Percentiles rank a stretch among this genome's conserved stretches.
phyloP scores from a whole-genome alignment of 2,797 vertebrate species.

The Scyliorhinus canicula region DNA sequence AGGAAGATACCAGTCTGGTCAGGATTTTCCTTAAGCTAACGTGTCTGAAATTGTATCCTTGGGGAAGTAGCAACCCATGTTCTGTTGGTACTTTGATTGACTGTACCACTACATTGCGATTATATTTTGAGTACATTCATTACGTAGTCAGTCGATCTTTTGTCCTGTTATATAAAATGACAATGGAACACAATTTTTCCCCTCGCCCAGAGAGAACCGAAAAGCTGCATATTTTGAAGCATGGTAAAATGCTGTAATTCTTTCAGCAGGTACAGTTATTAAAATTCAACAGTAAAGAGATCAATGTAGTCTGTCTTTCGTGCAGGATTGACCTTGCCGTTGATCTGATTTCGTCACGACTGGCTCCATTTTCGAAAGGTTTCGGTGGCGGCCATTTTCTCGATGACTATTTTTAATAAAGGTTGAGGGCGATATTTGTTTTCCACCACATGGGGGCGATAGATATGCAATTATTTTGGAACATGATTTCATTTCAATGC shows the following conservation, averaged over 20 bases:
- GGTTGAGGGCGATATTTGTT: not conserved
- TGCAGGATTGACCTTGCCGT: not conserved
- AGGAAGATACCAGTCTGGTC: too few relatives aligned
- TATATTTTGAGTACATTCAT: not conserved
- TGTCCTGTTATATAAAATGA: not conserved
- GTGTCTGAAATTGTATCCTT: not conserved
- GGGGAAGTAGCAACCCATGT: not conserved
- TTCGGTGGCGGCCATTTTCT: constrained; percentile 31
- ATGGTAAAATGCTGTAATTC: not conserved
- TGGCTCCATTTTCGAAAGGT: constrained; percentile 32
- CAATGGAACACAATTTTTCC: not conserved
- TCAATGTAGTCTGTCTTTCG: not conserved
- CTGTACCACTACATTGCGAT: not conserved
- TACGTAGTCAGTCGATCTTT: not conserved
- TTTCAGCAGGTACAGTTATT: not conserved
- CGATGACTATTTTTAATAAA: not conserved
- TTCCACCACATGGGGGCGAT: constrained; percentile 27
- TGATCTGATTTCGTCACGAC: not conserved
- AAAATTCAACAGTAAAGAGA: too few relatives aligned
- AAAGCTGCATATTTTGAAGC: not conserved
- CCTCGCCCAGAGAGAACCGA: not conserved
- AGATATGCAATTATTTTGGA: not conserved
- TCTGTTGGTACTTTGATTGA: not conserved
- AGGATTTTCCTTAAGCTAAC: not conserved
- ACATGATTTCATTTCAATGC: not conserved